Conservation (phyloP, 2,797 vertebrate species). For the Sarcophilus harrisii region DNA sequence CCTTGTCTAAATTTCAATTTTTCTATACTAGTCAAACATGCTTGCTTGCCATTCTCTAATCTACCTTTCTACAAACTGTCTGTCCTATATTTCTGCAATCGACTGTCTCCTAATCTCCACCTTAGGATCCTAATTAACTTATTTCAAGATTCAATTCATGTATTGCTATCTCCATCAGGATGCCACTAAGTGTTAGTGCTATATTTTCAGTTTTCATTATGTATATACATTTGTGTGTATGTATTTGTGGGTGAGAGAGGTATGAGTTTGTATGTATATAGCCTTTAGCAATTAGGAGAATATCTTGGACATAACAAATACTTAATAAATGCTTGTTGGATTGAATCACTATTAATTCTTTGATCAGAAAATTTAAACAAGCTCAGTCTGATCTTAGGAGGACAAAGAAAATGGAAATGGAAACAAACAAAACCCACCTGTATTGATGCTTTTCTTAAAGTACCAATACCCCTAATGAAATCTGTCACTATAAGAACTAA, state of each 20-base stretch:
- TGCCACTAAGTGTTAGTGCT: neutral
- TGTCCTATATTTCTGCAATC: neutral
- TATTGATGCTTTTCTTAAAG: neutral
- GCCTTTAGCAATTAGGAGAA: neutral
- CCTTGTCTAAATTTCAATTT: neutral
- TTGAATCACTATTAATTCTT: neutral
- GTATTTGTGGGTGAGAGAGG: accelerated
- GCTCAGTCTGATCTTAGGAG: neutral
- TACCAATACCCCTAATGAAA: neutral
- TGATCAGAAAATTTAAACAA: neutral
- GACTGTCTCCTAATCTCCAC: neutral
- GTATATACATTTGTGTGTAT: neutral
- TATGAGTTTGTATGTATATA: neutral
- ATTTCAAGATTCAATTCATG: neutral
- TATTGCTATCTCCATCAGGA: neutral
- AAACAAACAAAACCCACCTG: neutral
- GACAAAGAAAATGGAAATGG: neutral
- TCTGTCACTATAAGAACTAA: neutral
- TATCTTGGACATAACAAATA: neutral
- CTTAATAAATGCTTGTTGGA: neutral
- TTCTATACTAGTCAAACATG: neutral
- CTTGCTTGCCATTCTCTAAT: neutral
- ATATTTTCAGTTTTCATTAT: neutral
- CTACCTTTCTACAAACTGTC: neutral
- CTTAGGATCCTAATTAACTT: neutral